These are phyloP conservation scores for Delphinus delphis DNA, from an alignment of 2,113 vertebrate species.

Conservation along the genomic window DNA sequence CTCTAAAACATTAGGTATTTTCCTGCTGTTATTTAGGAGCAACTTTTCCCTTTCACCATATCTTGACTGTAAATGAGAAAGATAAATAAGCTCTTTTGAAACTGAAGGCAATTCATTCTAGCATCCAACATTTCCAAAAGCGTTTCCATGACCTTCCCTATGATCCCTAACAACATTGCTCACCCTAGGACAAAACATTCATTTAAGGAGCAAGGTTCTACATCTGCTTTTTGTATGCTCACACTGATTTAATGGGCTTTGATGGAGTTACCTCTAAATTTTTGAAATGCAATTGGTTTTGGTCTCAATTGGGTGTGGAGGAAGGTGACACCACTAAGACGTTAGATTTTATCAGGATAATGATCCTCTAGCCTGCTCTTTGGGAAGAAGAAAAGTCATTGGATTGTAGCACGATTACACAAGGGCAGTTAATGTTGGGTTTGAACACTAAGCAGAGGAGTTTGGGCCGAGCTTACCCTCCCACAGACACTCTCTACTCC, in stretches of 20 bases:
- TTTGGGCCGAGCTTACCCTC: background rate
- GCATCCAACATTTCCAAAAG: constrained; percentile 44
- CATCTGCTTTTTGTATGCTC: constrained; percentile 15
- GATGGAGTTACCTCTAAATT: background rate
- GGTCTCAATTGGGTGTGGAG: background rate
- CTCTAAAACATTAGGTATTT: background rate
- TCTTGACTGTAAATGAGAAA: constrained; percentile 59
- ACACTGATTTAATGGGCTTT: background rate
- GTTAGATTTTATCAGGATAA: constrained; percentile 6
- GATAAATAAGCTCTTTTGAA: constrained; percentile 22
- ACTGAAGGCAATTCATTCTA: constrained; percentile 41
- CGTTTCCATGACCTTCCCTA: background rate
- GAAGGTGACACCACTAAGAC: background rate
- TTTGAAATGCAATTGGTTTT: constrained; percentile 28
- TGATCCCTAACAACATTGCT: background rate
- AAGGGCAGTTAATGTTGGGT: background rate
- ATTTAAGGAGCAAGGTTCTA: background rate
- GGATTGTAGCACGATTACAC: background rate
- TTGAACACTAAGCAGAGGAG: background rate
- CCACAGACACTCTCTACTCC: background rate
- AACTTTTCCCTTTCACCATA: constrained; percentile 1
- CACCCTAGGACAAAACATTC: constrained; percentile 1
- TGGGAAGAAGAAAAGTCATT: background rate
- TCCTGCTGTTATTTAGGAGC: constrained; percentile 3
- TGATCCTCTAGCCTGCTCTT: background rate